Evolutionary conservation across 2,797 vertebrate species (phyloP).

Genomic region (Fistularia tabacaria): DNA sequence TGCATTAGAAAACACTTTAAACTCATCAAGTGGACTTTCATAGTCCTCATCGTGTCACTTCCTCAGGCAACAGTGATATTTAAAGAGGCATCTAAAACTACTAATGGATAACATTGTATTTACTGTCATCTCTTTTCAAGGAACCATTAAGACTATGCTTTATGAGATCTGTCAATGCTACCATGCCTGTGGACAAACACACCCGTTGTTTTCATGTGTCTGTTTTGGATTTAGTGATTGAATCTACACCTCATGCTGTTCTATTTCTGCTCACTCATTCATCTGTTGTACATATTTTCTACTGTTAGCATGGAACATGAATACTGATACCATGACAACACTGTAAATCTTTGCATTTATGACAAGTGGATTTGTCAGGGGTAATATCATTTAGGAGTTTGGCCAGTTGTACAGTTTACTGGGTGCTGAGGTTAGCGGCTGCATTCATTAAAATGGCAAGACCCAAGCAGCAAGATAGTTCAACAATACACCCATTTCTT

Average conservation of each 20-base stretch:
- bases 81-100: slow-evolving; percentile 24
- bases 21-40: slow-evolving; percentile 20
- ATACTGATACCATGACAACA: slow-evolving; percentile 17
- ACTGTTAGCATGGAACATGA: slow-evolving; percentile 23
- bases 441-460: slow-evolving; percentile 21
- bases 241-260: slow-evolving; percentile 19
- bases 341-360: slow-evolving; percentile 24
- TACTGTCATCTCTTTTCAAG: slow-evolving; percentile 46
- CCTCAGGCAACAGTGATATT: slow-evolving; percentile 14
- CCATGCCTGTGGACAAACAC: slow-evolving; percentile 42
- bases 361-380: slow-evolving; percentile 28
- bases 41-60: slow-evolving; percentile 19
- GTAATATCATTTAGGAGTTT: slow-evolving; percentile 40
- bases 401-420: slow-evolving; percentile 18
- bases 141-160: slow-evolving; percentile 50
- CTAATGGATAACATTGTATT: slow-evolving; percentile 44
- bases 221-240: slow-evolving; percentile 18
- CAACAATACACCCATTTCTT: slow-evolving; percentile 4
- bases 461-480: slow-evolving; percentile 5
- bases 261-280: slow-evolving; percentile 26
- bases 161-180: slow-evolving; percentile 50
- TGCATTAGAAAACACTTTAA: slow-evolving; percentile 23
- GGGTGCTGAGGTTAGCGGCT: slow-evolving; percentile 22
- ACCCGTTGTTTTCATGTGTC: slow-evolving; percentile 54
- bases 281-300: slow-evolving; percentile 34